Conservation (phyloP, 2,797 vertebrate species). For the Otus scops region DNA sequence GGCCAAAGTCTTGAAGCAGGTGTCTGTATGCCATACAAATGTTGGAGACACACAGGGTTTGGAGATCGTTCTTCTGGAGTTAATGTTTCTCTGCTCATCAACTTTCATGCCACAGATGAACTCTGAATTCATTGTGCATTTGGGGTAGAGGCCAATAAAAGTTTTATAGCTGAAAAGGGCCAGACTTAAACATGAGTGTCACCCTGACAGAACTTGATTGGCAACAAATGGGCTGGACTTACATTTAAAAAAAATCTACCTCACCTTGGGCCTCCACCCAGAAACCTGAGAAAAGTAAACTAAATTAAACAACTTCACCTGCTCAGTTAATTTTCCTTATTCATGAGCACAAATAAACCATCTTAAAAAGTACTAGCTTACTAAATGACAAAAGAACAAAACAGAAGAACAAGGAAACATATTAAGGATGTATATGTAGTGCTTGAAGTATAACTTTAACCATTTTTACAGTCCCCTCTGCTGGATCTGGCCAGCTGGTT, state of each 20-base stretch:
- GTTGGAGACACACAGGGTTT: neutral
- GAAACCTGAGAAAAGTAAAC: neutral
- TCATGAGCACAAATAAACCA: neutral
- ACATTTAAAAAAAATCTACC: neutral
- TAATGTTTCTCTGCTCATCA: neutral
- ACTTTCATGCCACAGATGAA: neutral
- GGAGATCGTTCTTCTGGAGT: neutral
- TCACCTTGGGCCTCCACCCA: conserved; percentile 4
- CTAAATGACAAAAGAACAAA: neutral
- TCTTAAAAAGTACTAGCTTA: neutral
- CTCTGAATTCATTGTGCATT: neutral
- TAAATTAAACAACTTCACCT: neutral
- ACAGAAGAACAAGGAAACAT: neutral
- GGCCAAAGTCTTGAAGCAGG: neutral
- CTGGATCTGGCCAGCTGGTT: neutral
- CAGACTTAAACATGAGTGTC: neutral
- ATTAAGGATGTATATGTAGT: neutral
- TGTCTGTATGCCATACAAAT: neutral
- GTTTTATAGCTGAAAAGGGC: neutral
- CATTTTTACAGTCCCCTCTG: neutral
- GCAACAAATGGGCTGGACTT: neutral
- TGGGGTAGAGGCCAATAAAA: neutral
- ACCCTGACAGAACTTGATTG: neutral
- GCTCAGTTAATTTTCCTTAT: neutral
- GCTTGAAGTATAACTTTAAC: neutral